Conservation (phyloP, 2,888 invertebrate genomes). For the Cinara cedri region DNA sequence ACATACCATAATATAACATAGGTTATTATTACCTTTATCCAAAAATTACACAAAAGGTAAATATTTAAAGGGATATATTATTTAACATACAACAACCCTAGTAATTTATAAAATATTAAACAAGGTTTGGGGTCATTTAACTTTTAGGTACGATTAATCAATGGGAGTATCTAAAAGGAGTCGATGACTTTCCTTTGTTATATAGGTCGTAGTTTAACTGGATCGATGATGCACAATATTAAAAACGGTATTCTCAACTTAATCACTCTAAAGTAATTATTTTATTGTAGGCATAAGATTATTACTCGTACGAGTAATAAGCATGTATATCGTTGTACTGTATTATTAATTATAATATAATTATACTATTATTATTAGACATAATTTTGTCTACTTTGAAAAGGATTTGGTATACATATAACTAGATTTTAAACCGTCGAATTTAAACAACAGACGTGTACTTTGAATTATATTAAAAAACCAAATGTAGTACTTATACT, state of each 20-base stretch:
- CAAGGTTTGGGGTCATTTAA: slow-evolving; percentile 23
- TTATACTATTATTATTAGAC: too few species aligned
- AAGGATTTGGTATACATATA: neutral
- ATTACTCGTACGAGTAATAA: too few species aligned
- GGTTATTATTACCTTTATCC: neutral
- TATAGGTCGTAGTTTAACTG: slow-evolving; percentile 21
- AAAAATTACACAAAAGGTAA: neutral
- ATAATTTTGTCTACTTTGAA: slow-evolving; percentile 9
- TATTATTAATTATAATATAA: too few species aligned
- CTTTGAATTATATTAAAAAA: neutral
- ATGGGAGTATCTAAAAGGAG: slow-evolving; percentile 31
- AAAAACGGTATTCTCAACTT: slow-evolving; percentile 15
- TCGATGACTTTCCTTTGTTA: slow-evolving; percentile 20
- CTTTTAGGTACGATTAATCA: neutral
- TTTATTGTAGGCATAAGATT: too few species aligned
- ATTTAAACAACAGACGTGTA: neutral
- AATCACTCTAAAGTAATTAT: neutral
- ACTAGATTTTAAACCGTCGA: neutral
- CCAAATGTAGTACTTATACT: too few species aligned
- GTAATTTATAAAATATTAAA: slow-evolving; percentile 27
- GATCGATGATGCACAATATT: slow-evolving; percentile 25
- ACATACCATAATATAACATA: too few species aligned
- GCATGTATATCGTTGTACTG: too few species aligned
- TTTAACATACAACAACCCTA: neutral
- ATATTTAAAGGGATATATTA: neutral